These are phyloP conservation scores for Cerastis rubricosa DNA, from an alignment of 2,888 invertebrate genomes.

Conservation along the genomic window DNA sequence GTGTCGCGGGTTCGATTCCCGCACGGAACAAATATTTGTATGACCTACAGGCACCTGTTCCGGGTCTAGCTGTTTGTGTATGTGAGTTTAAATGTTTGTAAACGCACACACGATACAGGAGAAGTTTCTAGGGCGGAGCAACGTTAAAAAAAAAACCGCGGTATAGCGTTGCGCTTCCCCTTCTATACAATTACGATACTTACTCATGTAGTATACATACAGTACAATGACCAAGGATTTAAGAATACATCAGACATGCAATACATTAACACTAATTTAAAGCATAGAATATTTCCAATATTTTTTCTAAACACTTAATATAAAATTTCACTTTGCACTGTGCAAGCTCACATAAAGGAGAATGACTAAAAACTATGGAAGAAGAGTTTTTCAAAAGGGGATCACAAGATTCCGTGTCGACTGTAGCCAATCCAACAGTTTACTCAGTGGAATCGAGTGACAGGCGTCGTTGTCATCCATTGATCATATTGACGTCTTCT, in stretches of 20 bases:
- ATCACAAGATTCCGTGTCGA: constrained; percentile 42
- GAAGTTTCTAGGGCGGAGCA: too few relatives aligned
- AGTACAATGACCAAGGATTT: too few relatives aligned
- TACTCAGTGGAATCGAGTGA: constrained; percentile 69
- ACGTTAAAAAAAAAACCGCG: too few relatives aligned
- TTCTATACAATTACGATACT: not conserved
- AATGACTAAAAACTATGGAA: not conserved
- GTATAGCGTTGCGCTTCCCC: too few relatives aligned
- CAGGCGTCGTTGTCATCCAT: constrained; percentile 69
- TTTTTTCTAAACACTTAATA: not conserved
- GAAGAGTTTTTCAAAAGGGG: constrained; percentile 9
- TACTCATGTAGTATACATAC: not conserved
- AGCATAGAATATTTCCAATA: not conserved
- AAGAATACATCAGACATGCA: not conserved
- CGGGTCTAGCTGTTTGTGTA: too few relatives aligned
- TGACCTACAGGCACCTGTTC: too few relatives aligned
- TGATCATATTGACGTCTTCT: constrained; percentile 79
- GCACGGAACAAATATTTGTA: too few relatives aligned
- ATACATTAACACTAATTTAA: constrained; percentile 9
- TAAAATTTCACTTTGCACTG: constrained; percentile 15
- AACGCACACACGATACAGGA: too few relatives aligned
- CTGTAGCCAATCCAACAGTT: constrained; percentile 19
- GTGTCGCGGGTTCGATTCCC: too few relatives aligned
- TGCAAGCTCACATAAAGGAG: not conserved
- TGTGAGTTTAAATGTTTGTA: too few relatives aligned